Conservation (phyloP, 2,113 vertebrate genomes). For the Donacobius atricapilla region DNA sequence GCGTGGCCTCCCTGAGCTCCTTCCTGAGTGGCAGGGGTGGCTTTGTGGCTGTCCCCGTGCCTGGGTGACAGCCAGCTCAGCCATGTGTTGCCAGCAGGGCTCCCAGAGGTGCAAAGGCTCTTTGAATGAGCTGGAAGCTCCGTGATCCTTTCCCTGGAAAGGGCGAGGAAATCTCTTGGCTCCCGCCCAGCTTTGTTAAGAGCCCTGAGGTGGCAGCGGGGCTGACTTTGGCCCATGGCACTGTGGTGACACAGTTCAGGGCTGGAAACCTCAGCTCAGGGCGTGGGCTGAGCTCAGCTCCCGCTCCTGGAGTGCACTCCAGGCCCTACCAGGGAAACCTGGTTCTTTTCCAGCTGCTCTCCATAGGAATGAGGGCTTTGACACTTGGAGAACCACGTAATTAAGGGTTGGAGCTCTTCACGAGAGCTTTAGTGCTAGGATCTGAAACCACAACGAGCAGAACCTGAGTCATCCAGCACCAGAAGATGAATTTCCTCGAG, state of each 20-base stretch:
- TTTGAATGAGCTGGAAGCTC: neutral
- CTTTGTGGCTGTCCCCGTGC: neutral
- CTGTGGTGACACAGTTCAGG: neutral
- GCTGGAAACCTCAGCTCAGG: neutral
- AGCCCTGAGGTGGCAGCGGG: neutral
- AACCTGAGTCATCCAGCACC: neutral
- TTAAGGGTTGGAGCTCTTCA: neutral
- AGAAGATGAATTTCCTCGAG: slow-evolving; percentile 4
- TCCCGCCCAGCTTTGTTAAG: neutral
- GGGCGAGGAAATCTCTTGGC: neutral
- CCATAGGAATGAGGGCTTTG: slow-evolving; percentile 38
- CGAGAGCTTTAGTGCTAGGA: neutral
- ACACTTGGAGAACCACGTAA: neutral
- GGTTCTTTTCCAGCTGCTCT: slow-evolving; percentile 38
- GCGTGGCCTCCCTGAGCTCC: neutral
- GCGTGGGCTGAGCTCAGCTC: neutral
- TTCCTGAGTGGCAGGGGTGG: neutral
- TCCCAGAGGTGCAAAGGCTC: slow-evolving; percentile 6
- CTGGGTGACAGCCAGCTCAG: slow-evolving; percentile 4
- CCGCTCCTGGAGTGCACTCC: neutral
- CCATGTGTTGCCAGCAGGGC: neutral
- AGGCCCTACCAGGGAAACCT: slow-evolving; percentile 24
- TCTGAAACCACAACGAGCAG: neutral
- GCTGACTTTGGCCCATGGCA: slow-evolving; percentile 5
- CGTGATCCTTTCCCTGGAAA: neutral